Base-by-base conservation (phyloP, 92 coral and sea anemone genomes). In the Anthopleura xanthogrammica region DNA sequence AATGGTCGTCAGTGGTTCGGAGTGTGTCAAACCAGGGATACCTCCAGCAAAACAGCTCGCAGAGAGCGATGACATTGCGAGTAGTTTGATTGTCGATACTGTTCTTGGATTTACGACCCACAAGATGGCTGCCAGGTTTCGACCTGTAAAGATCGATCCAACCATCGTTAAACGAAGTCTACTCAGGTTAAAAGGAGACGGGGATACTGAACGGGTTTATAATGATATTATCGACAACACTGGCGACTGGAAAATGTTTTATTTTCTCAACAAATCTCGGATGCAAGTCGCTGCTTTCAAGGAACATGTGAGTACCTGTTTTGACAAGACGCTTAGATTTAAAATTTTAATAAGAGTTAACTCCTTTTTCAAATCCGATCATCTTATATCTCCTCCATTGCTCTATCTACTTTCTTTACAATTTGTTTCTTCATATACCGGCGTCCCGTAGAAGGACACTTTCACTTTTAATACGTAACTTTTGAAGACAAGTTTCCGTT, bases 11-110 rank as follows among this genome's bases (percentile, higher is more conserved):
- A 77, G 77, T 41, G 78, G 56, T 41, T 68, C 82, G 23, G 93
- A 85, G 70, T 82, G 85, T 54, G 74, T 84, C 29, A 92, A 92
- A 80, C 95, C 95, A 57, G 95, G 95, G 41, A 90, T 92, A 76
- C 90, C 95, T 62, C 95, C 91, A 20, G 98, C 99, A 3, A 88
- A 93, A 55, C 99, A 96, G 80, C 89, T 96, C 5, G 96, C 99
- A 17, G 99, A 96, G 84, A 94, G 97, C 92, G 99, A 96, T 88
- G 99, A 96, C 87, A 96, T 96, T 16, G 93, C 96, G 11, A 94
- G 97, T 54, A 94, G 94, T 57, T 82, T 96, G 83, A 90, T 91
- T 2, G 88, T 96, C 60, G 99, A 96, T 83, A 80, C 91, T 3
- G 84, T 87, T 76, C 89, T 96, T 9, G 90, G 94, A 22, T 96